A percentile compares a stretch with the other conserved stretches of the same genome.
phyloP scores from a whole-genome alignment of 2,888 invertebrate genomes.

The Abrostola tripartita region DNA sequence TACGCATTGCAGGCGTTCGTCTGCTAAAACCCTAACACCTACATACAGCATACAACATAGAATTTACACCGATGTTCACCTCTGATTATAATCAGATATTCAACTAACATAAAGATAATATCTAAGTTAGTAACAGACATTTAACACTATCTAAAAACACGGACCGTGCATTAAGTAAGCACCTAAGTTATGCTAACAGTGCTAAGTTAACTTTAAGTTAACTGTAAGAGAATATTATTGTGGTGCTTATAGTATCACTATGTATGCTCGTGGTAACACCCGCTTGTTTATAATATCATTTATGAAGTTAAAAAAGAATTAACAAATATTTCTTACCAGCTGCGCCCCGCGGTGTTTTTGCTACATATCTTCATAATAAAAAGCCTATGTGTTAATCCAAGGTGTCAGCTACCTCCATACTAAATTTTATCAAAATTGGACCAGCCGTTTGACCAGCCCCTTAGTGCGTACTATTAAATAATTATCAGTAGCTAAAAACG shows the following conservation, averaged over 20 bases:
- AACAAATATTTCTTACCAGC: no score
- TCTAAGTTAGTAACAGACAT: conserved; percentile 40
- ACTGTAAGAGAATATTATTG: not conserved
- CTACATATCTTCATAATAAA: no score
- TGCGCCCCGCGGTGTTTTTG: no score
- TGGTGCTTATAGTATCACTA: not conserved
- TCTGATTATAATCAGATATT: conserved; percentile 36
- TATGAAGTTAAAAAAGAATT: no score
- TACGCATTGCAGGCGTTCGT: not conserved
- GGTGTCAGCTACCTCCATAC: no score
- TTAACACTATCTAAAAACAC: conserved; percentile 52
- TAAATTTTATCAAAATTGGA: no score
- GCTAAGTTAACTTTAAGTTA: not conserved
- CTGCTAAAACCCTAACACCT: not conserved
- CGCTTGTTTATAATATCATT: no score
- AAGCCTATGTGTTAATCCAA: no score
- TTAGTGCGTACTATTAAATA: no score
- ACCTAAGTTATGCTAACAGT: conserved; percentile 38
- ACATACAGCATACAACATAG: conserved; percentile 6
- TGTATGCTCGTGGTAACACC: not conserved
- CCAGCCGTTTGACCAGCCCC: no score
- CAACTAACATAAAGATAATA: conserved; percentile 34
- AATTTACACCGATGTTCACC: conserved; percentile 23
- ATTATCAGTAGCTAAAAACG: no score
- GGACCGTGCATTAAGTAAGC: conserved; percentile 50